Percentiles rank a stretch among this genome's conserved stretches.
phyloP scores from a whole-genome alignment of 2,888 invertebrate genomes.

The Electrophaes corylata region DNA sequence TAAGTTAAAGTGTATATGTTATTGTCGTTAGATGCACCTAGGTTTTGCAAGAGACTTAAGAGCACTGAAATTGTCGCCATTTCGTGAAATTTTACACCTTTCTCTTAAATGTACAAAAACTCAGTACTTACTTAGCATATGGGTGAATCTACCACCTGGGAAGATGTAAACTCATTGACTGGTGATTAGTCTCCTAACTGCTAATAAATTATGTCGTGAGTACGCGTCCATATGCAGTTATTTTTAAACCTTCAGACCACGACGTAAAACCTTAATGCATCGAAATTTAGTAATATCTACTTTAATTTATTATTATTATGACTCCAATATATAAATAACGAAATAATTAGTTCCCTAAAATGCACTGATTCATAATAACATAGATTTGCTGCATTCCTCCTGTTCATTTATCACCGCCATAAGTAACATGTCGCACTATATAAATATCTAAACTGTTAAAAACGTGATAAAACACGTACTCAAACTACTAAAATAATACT shows the following conservation, averaged over 20 bases:
- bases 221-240: too few relatives aligned
- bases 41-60: not conserved
- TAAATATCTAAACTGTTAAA: not conserved
- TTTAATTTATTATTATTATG: too few relatives aligned
- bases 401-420: not conserved
- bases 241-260: not conserved
- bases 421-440: conserved; percentile 10
- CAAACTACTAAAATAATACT: too few relatives aligned
- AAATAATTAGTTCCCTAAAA: too few relatives aligned
- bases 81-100: not conserved
- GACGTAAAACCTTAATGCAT: too few relatives aligned
- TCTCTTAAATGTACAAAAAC: not conserved
- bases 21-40: too few relatives aligned
- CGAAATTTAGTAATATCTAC: too few relatives aligned
- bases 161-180: not conserved
- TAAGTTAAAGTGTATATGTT: too few relatives aligned
- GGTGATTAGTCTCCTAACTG: not conserved
- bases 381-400: too few relatives aligned
- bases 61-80: not conserved
- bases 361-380: too few relatives aligned
- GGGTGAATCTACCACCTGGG: not conserved
- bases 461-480: not conserved
- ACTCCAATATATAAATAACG: too few relatives aligned
- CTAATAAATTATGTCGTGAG: not conserved
- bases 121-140: not conserved